Conservation (phyloP, 2,797 vertebrate species). For the Chaetodon trifasciatus region DNA sequence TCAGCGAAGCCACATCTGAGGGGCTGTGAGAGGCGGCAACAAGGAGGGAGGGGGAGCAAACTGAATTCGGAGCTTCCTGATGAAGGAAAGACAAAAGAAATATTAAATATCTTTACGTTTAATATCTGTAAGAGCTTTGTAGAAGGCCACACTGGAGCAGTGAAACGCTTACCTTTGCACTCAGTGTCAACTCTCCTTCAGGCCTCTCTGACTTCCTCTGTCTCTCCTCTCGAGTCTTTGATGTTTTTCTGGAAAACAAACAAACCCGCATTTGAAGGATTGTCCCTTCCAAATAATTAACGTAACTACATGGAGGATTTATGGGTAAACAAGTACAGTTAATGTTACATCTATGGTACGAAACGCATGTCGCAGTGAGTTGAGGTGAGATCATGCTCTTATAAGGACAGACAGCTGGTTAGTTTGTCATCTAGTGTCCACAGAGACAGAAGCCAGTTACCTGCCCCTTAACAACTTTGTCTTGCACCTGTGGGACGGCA, state of each 20-base stretch:
- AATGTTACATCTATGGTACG: slow-evolving; percentile 28
- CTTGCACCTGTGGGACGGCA: slow-evolving; percentile 81
- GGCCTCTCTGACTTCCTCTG: slow-evolving; percentile 56
- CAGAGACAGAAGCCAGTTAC: slow-evolving; percentile 72
- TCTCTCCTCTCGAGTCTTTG: slow-evolving; percentile 62
- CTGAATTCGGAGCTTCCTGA: slow-evolving; percentile 67
- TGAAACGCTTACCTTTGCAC: slow-evolving; percentile 71
- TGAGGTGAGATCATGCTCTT: slow-evolving; percentile 50
- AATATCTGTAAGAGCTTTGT: neutral
- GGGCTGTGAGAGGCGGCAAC: slow-evolving; percentile 40
- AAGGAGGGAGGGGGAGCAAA: slow-evolving; percentile 50
- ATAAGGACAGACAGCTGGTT: slow-evolving; percentile 49
- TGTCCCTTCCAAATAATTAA: slow-evolving; percentile 13
- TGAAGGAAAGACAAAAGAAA: slow-evolving; percentile 17
- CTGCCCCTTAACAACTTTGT: slow-evolving; percentile 81
- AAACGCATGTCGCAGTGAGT: slow-evolving; percentile 14
- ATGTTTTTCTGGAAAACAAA: slow-evolving; percentile 73
- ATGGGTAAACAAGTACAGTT: neutral
- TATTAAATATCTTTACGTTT: neutral
- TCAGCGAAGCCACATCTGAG: slow-evolving; percentile 70
- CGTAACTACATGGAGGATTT: neutral
- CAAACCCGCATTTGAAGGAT: slow-evolving; percentile 5
- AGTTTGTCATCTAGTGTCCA: slow-evolving; percentile 51
- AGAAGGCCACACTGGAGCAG: neutral
- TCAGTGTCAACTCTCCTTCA: slow-evolving; percentile 55